phyloP scores from a whole-genome alignment of 2,888 invertebrate species.

The Philonicus albiceps region DNA sequence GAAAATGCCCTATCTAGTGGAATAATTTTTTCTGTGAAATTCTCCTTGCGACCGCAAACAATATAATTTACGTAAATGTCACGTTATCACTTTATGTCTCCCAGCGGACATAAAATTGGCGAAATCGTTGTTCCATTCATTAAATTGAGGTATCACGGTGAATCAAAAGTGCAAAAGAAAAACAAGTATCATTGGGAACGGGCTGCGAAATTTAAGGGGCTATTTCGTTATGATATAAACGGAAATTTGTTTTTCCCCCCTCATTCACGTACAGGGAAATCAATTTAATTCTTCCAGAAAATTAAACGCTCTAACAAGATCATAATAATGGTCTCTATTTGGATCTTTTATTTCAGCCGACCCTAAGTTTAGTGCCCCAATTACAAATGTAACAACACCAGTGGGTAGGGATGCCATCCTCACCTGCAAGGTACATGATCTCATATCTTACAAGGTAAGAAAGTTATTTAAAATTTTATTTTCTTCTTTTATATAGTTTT shows the following conservation, averaged over 20 bases:
- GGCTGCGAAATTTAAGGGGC: background rate
- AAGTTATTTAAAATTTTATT: background rate
- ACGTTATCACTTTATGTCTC: conserved; percentile 49
- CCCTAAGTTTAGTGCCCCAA: conserved; percentile 83
- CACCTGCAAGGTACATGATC: conserved; percentile 82
- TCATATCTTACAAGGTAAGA: conserved; percentile 82
- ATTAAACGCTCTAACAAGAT: conserved; percentile 46
- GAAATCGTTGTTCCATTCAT: conserved; percentile 10
- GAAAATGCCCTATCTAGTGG: background rate
- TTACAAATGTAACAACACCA: conserved; percentile 82
- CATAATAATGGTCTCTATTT: background rate
- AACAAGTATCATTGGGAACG: background rate
- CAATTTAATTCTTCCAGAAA: conserved; percentile 48
- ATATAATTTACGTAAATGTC: conserved; percentile 47
- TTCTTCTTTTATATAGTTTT: background rate
- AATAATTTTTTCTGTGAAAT: background rate
- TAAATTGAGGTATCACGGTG: background rate
- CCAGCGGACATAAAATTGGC: conserved; percentile 43
- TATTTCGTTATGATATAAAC: background rate
- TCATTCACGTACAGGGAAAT: background rate
- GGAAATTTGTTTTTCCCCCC: background rate
- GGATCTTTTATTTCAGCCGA: conserved; percentile 69
- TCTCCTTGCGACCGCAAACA: background rate
- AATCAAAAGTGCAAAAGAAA: background rate
- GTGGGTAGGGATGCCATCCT: conserved; percentile 85